Conservation (phyloP, 2,113 vertebrate species). For the Labeo catla region DNA sequence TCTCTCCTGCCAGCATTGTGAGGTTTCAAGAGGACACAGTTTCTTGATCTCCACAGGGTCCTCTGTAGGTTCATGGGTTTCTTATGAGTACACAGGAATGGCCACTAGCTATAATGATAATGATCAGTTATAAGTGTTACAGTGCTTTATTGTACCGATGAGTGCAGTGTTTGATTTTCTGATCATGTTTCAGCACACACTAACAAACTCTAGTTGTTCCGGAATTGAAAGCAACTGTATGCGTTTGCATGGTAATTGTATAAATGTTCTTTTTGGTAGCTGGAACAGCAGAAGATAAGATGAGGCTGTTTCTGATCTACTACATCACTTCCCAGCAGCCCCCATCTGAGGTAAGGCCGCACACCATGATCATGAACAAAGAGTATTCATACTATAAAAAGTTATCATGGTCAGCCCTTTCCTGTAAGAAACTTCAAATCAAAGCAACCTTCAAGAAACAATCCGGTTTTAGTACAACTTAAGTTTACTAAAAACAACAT, state of each 20-base stretch:
- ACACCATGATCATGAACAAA: background rate
- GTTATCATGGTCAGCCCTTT: background rate
- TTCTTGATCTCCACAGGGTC: conserved; percentile 50
- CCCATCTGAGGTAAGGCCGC: conserved; percentile 87
- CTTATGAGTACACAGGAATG: conserved; percentile 47
- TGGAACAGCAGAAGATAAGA: conserved; percentile 97
- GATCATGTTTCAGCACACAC: conserved; percentile 1
- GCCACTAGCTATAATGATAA: conserved; percentile 39
- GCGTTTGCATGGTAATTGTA: conserved; percentile 37
- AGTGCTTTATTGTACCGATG: conserved; percentile 39
- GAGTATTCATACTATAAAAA: background rate
- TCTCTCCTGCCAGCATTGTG: conserved; percentile 48
- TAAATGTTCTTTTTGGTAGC: conserved; percentile 73
- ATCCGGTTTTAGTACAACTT: background rate
- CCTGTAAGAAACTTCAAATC: background rate
- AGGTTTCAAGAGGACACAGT: conserved; percentile 36
- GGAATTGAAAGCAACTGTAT: conserved; percentile 42
- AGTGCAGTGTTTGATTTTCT: conserved; percentile 33
- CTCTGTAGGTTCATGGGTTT: conserved; percentile 39
- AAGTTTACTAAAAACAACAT: background rate
- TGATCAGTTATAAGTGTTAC: conserved; percentile 26
- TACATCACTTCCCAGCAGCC: conserved; percentile 90
- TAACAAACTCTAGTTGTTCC: conserved; percentile 7
- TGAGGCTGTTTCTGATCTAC: conserved; percentile 97
- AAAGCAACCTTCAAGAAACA: background rate